These are phyloP conservation scores for Drosophila hydei DNA, from an alignment of 1,140 invertebrate genomes.

Conservation along the genomic window DNA sequence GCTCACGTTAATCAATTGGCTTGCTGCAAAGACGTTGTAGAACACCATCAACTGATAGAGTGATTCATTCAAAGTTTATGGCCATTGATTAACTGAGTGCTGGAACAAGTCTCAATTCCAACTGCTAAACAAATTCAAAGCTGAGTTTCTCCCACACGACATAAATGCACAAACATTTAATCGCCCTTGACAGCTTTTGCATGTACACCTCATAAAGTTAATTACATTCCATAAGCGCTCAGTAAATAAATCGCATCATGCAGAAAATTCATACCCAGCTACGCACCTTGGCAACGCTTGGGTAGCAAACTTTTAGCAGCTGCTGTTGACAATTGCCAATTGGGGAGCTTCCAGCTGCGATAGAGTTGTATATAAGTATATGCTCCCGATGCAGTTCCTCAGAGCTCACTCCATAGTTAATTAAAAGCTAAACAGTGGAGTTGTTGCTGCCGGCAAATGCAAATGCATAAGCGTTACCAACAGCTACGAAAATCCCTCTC, in stretches of 20 bases:
- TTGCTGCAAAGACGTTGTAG: too few species aligned
- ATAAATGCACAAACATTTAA: conserved; percentile 18
- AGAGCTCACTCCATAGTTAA: conserved; percentile 50
- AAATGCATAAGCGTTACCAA: conserved; percentile 55
- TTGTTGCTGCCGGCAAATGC: conserved; percentile 51
- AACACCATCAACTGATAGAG: not conserved
- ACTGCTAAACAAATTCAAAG: not conserved
- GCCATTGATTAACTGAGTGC: not conserved
- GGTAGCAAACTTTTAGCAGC: conserved; percentile 41
- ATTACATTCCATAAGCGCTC: conserved; percentile 60
- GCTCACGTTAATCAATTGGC: too few species aligned
- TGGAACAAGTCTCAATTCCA: conserved; percentile 1
- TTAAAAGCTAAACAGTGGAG: conserved; percentile 73
- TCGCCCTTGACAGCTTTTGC: conserved; percentile 25
- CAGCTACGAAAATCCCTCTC: conserved; percentile 14
- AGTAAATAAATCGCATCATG: conserved; percentile 44
- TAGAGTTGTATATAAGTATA: not conserved
- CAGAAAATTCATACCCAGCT: conserved; percentile 18
- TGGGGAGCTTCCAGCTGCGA: conserved; percentile 10
- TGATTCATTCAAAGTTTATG: not conserved
- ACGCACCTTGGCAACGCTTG: conserved; percentile 44
- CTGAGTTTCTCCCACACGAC: not conserved
- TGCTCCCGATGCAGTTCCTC: conserved; percentile 21
- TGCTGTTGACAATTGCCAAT: conserved; percentile 67
- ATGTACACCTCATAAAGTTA: conserved; percentile 63